phyloP scores from a whole-genome alignment of 2,797 vertebrate genomes.

The Darevskia mixta region DNA sequence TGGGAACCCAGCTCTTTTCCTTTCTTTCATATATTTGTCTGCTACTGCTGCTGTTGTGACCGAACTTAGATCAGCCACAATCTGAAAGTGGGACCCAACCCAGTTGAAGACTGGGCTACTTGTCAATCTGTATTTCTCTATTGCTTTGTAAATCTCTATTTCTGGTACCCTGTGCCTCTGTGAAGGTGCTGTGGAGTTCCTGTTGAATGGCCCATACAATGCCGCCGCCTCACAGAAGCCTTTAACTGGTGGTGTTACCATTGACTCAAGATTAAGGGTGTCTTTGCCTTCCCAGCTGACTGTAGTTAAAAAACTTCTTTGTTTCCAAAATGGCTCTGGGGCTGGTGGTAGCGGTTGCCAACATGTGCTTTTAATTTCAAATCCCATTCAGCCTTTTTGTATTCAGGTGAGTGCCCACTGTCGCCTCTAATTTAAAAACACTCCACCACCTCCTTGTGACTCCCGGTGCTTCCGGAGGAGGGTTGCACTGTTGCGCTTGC shows the following conservation, averaged over 20 bases:
- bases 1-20: too few species aligned
- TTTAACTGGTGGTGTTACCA: not conserved
- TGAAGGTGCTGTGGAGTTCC: not conserved
- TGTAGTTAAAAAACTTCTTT: not conserved
- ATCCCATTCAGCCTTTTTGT: not conserved
- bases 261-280: not conserved
- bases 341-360: not conserved
- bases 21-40: too few species aligned
- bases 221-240: not conserved
- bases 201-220: not conserved
- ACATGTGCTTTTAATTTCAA: constrained; percentile 31
- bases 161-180: not conserved
- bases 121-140: not conserved
- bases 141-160: not conserved
- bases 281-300: not conserved
- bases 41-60: too few species aligned
- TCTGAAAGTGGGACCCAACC: too few species aligned
- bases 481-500: not conserved
- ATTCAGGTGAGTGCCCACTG: not conserved
- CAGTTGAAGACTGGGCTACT: not conserved
- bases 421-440: not conserved
- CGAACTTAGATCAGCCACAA: too few species aligned
- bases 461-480: not conserved
- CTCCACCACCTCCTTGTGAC: not conserved
- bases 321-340: not conserved